These are phyloP conservation scores for Muscidifurax raptorellus DNA, from an alignment of 1,140 invertebrate genomes.

Conservation along the genomic window DNA sequence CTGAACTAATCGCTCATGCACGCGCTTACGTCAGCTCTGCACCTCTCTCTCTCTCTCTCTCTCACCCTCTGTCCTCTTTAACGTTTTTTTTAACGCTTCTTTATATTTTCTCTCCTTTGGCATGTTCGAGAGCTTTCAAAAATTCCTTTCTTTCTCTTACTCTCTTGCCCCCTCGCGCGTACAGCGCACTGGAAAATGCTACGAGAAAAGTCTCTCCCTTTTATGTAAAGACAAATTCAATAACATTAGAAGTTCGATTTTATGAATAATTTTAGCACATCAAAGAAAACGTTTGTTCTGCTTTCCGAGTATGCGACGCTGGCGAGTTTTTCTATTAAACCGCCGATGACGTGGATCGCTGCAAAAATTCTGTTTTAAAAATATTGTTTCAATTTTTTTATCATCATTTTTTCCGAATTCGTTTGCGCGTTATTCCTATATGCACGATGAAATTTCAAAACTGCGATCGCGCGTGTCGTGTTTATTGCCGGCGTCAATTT, in stretches of 20 bases:
- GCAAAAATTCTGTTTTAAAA: background rate
- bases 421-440: background rate
- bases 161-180: background rate
- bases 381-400: background rate
- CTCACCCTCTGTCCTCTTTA: background rate
- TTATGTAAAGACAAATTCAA: constrained; percentile 35
- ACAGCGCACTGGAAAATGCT: background rate
- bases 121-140: background rate
- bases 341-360: background rate
- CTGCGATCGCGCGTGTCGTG: background rate
- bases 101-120: background rate
- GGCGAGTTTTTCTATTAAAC: background rate
- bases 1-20: constrained; percentile 5
- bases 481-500: constrained; percentile 20
- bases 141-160: background rate
- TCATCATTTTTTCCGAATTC: background rate
- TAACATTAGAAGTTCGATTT: constrained; percentile 35
- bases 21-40: constrained; percentile 1
- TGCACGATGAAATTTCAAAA: constrained; percentile 32
- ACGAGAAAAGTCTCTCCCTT: background rate
- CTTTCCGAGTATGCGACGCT: background rate
- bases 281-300: constrained; percentile 19
- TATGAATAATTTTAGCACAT: constrained; percentile 27
- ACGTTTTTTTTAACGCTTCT: constrained; percentile 1
- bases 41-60: background rate